Conservation (phyloP, 2,888 invertebrate species). For the Leptinotarsa haldemani region DNA sequence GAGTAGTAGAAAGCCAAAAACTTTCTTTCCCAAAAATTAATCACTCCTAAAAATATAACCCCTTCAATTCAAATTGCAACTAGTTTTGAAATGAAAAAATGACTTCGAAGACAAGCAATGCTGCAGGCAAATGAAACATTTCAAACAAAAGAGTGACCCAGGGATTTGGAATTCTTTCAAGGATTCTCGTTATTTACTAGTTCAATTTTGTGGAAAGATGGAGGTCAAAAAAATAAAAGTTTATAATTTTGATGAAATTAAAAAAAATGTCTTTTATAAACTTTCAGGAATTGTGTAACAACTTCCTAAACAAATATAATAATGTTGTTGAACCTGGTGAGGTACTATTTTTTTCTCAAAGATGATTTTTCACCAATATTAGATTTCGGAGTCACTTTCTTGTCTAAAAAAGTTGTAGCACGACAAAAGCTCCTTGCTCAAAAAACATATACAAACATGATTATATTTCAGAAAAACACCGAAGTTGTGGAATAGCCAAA, state of each 20-base stretch:
- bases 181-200: no score
- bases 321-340: background rate
- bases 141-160: background rate
- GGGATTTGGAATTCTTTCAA: background rate
- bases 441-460: conserved; percentile 21
- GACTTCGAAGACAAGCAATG: background rate
- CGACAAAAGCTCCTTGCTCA: background rate
- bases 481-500: conserved; percentile 50
- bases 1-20: no score
- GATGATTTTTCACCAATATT: background rate
- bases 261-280: no score
- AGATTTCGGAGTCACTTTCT: conserved; percentile 1
- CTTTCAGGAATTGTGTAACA: no score
- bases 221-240: no score
- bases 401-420: conserved; percentile 6
- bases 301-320: no score
- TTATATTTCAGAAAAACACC: conserved; percentile 48
- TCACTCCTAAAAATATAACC: no score
- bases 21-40: no score
- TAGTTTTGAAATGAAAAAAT: background rate
- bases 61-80: no score
- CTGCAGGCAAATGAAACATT: background rate
- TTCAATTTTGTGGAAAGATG: no score
- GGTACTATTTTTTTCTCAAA: background rate
- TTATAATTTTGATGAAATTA: no score